These are phyloP conservation scores for Caretta caretta DNA, from an alignment of 2,113 vertebrate species.

Conservation along the genomic window DNA sequence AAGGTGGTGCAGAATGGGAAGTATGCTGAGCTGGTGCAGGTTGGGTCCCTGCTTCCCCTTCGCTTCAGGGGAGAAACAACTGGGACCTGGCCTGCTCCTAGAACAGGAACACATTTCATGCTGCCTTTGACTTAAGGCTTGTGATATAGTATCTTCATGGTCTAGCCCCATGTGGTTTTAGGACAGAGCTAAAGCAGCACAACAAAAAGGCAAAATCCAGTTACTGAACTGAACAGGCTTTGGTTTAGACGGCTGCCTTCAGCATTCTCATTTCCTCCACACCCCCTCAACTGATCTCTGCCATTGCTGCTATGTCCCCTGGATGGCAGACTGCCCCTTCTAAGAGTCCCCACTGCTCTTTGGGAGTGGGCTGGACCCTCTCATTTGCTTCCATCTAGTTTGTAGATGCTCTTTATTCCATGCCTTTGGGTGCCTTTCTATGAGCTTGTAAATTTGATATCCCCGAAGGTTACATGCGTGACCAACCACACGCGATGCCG, in stretches of 20 bases:
- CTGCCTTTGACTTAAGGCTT: background rate
- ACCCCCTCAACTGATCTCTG: background rate
- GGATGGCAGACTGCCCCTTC: background rate
- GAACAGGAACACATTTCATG: background rate
- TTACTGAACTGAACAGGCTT: background rate
- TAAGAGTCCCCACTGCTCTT: background rate
- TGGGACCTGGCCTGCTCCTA: background rate
- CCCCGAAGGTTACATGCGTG: rapidly evolving
- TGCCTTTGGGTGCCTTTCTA: background rate
- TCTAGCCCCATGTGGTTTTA: background rate
- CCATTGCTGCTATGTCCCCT: background rate
- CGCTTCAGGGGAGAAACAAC: background rate
- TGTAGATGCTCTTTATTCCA: background rate
- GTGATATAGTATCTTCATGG: background rate
- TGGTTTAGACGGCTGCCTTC: background rate
- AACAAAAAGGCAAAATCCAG: background rate
- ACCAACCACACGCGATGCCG: background rate
- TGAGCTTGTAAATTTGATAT: background rate
- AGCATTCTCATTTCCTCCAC: background rate
- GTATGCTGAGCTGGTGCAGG: background rate
- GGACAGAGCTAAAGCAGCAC: background rate
- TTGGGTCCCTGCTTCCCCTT: background rate
- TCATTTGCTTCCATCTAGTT: background rate
- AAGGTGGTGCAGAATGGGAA: background rate
- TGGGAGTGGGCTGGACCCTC: background rate